Evolutionary conservation across 30 jellyfish, hydroid and myxozoan species (phyloP).

Genomic region (Chrysaora quinquecirrha): DNA sequence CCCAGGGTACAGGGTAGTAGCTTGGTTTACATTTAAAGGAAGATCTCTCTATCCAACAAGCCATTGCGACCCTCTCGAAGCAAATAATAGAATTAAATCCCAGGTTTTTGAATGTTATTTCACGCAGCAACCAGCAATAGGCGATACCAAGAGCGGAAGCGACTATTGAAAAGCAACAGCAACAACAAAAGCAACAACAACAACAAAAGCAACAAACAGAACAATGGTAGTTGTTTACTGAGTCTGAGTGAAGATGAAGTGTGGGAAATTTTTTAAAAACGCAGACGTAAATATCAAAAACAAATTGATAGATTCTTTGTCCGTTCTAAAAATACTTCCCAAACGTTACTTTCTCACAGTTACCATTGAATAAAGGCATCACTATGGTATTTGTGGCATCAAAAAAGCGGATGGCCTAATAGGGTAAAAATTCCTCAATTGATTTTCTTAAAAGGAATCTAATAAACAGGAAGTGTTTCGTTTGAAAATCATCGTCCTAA

Average conservation of each 20-base stretch:
- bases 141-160: no score
- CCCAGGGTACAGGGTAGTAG: no score
- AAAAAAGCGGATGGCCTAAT: slow-evolving; percentile 2
- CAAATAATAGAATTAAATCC: no score
- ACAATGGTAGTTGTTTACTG: no score
- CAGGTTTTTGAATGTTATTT: no score
- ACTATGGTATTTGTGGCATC: slow-evolving; percentile 1
- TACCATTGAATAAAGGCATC: neutral
- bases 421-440: neutral
- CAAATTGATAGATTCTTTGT: neutral
- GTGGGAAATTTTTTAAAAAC: neutral
- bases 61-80: neutral
- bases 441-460: neutral
- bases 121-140: no score
- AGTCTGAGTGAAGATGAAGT: no score
- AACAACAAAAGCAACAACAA: no score
- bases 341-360: neutral
- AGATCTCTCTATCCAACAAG: neutral
- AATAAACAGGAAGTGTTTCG: slow-evolving; percentile 7
- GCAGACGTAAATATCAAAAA: neutral
- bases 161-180: no score
- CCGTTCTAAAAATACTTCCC: neutral
- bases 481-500: neutral
- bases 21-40: no score
- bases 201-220: no score